A percentile compares a stretch with the other conserved stretches of the same genome.
Evolutionary conservation across 2,888 invertebrate species (phyloP).

Genomic region (Leptopilina myrica): DNA sequence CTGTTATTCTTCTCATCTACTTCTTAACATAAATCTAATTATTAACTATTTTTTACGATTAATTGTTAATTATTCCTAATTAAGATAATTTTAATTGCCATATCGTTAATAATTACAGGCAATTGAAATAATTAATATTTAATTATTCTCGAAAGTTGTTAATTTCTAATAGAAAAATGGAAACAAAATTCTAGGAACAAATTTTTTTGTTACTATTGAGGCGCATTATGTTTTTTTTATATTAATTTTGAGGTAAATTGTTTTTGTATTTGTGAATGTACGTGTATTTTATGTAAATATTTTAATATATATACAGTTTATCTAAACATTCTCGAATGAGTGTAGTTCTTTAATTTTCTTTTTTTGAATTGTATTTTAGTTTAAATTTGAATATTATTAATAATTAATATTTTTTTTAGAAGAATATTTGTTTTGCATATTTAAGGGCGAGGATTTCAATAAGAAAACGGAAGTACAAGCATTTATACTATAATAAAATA

Average conservation of each 20-base stretch:
- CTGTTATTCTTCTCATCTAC: slow-evolving; percentile 59
- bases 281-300: slow-evolving; percentile 46
- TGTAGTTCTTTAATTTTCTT: neutral
- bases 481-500: slow-evolving; percentile 35
- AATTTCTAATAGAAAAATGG: no score
- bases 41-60: neutral
- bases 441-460: slow-evolving; percentile 2
- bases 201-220: slow-evolving; percentile 1
- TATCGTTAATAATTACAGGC: no score
- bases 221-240: neutral
- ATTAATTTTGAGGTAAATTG: neutral
- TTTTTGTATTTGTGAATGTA: neutral
- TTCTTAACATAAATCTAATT: slow-evolving; percentile 43
- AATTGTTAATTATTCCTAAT: neutral
- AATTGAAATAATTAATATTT: no score
- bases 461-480: slow-evolving; percentile 19
- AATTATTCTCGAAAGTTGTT: no score
- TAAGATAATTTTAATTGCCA: neutral
- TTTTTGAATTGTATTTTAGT: neutral
- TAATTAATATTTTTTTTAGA: neutral
- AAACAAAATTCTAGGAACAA: neutral
- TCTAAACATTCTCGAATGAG: neutral
- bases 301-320: slow-evolving; percentile 47
- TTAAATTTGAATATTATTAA: neutral
- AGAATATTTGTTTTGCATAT: neutral